A percentile compares a stretch with the other conserved stretches of the same genome.
Evolutionary conservation across 2,888 invertebrate genomes (phyloP).

Genomic region (Agapetus fuscipes): DNA sequence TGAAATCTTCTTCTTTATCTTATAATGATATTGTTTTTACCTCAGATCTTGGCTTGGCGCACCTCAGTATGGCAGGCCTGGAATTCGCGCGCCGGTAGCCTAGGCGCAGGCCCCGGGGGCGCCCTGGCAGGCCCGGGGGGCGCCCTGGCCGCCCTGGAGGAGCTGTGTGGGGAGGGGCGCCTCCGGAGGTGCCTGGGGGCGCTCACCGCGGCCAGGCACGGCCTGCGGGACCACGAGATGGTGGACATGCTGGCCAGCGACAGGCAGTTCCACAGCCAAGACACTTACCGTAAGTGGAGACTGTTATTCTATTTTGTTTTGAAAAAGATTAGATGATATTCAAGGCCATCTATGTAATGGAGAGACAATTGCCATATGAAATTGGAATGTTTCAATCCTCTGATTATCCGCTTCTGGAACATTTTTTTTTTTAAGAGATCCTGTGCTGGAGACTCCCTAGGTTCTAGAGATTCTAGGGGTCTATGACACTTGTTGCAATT

Average conservation of each 20-base stretch:
- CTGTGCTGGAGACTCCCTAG: too few relatives aligned
- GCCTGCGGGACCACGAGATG: conserved; percentile 74
- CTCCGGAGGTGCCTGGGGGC: conserved; percentile 61
- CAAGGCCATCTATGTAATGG: too few relatives aligned
- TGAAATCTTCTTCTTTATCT: too few relatives aligned
- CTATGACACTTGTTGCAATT: too few relatives aligned
- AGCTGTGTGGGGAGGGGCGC: conserved; percentile 54
- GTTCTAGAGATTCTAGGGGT: too few relatives aligned
- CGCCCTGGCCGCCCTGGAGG: conserved; percentile 55
- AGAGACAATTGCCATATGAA: too few relatives aligned
- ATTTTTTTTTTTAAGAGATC: too few relatives aligned
- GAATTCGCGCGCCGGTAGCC: conserved; percentile 26
- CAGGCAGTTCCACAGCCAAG: conserved; percentile 50
- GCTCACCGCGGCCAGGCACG: conserved; percentile 64
- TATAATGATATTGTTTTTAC: too few relatives aligned
- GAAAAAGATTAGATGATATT: too few relatives aligned
- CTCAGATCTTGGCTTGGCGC: conserved; percentile 45
- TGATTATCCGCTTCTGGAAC: too few relatives aligned
- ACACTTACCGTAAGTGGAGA: conserved; percentile 51
- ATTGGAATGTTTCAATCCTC: too few relatives aligned
- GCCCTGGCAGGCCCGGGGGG: conserved; percentile 54
- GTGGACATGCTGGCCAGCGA: conserved; percentile 58
- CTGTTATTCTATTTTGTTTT: too few relatives aligned
- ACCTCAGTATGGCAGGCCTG: conserved; percentile 30
- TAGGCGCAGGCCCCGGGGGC: conserved; percentile 39